These are phyloP conservation scores for Himalopsyche tibetana DNA, from an alignment of 2,888 invertebrate species.

Conservation along the genomic window DNA sequence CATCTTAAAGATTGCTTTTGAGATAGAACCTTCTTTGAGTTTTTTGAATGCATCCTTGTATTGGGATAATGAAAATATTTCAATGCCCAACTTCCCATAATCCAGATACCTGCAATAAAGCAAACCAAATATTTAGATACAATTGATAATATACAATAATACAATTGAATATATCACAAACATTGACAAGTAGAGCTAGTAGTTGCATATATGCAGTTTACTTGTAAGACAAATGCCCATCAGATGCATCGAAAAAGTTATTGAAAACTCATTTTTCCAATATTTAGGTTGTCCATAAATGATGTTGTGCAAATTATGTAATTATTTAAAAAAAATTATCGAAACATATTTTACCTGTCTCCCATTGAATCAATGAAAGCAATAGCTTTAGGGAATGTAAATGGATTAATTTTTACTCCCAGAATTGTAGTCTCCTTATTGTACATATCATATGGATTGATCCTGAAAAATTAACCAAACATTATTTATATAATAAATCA, in stretches of 20 bases:
- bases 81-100: slow-evolving; percentile 79
- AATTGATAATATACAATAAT: too few species aligned
- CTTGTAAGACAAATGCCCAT: too few species aligned
- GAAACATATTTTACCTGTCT: slow-evolving; percentile 71
- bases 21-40: slow-evolving; percentile 77
- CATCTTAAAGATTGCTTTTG: slow-evolving; percentile 78
- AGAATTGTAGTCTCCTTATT: slow-evolving; percentile 80
- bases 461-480: slow-evolving; percentile 68
- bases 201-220: too few species aligned
- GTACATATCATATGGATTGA: slow-evolving; percentile 79
- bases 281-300: too few species aligned
- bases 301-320: too few species aligned
- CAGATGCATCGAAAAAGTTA: too few species aligned
- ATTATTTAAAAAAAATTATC: too few species aligned
- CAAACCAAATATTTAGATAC: not conserved
- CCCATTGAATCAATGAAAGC: slow-evolving; percentile 81
- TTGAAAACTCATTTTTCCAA: too few species aligned
- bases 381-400: slow-evolving; percentile 80
- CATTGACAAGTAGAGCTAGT: not conserved
- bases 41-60: slow-evolving; percentile 76
- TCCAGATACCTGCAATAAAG: slow-evolving; percentile 76
- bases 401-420: slow-evolving; percentile 83
- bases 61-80: slow-evolving; percentile 76
- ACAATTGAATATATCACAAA: not conserved
- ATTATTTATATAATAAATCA: too few species aligned